Percentiles rank a stretch among this genome's conserved stretches.
Conservation (phyloP, 2,888 invertebrate species). For the Colletes collaris region DNA sequence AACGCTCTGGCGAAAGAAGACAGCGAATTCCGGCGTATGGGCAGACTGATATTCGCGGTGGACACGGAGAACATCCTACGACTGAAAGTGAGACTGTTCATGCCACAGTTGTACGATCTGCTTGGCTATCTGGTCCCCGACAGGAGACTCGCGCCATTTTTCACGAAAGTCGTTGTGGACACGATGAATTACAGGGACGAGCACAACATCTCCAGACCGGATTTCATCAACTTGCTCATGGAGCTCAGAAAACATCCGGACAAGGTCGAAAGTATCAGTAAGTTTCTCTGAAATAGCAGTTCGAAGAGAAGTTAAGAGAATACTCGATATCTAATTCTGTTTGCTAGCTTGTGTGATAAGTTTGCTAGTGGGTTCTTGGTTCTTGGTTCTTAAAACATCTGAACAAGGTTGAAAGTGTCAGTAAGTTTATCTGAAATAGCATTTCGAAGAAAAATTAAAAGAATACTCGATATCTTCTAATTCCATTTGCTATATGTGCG, state of each 20-base stretch:
- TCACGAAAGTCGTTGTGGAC: conserved; percentile 75
- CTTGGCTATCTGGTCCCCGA: conserved; percentile 65
- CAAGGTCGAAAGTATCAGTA: conserved; percentile 68
- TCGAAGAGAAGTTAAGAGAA: too few species aligned
- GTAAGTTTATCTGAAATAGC: conserved; percentile 47
- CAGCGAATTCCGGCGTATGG: conserved; percentile 79
- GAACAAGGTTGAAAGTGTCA: conserved; percentile 64
- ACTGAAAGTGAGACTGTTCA: conserved; percentile 23
- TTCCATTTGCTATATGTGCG: too few species aligned
- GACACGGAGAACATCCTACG: too few species aligned
- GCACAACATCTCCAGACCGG: conserved; percentile 80
- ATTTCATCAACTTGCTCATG: conserved; percentile 82
- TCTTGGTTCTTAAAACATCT: conserved; percentile 55
- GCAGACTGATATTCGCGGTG: conserved; percentile 70
- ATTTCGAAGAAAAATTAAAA: too few species aligned
- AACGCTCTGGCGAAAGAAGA: conserved; percentile 76
- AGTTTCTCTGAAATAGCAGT: neutral
- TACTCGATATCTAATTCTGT: too few species aligned
- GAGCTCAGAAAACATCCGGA: conserved; percentile 75
- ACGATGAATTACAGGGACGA: conserved; percentile 80
- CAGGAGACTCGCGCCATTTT: conserved; percentile 73
- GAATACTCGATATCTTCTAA: too few species aligned
- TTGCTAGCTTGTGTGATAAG: too few species aligned
- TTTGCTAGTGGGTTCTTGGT: too few species aligned
- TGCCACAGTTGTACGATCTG: conserved; percentile 65